Percentiles rank a stretch among this genome's conserved stretches.
These are phyloP conservation scores for Drosophila neotestacea DNA, from an alignment of 2,888 invertebrate species.

Conservation along the genomic window DNA sequence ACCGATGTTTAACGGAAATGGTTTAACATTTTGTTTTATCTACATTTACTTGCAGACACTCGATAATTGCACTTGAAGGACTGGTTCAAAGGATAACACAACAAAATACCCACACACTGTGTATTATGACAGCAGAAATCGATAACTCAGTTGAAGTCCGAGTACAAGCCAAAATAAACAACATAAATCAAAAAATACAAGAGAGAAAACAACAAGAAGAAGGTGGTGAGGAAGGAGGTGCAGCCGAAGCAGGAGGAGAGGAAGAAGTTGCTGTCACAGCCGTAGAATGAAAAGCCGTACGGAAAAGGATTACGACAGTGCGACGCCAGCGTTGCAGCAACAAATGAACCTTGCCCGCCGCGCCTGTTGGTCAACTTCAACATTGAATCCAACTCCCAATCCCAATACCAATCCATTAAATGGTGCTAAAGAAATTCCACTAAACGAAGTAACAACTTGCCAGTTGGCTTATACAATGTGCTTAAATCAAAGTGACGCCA, in stretches of 20 bases:
- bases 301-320: conserved; percentile 77
- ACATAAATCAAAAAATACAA: conserved; percentile 38
- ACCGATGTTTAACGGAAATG: conserved; percentile 5
- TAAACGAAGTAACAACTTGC: conserved; percentile 22
- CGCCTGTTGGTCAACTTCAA: conserved; percentile 87
- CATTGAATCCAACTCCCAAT: conserved; percentile 1
- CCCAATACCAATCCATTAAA: conserved; percentile 41
- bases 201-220: background rate
- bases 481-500: conserved; percentile 43
- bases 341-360: conserved; percentile 90
- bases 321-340: conserved; percentile 87
- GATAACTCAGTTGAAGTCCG: conserved; percentile 48
- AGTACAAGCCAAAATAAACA: conserved; percentile 43
- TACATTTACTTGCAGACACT: conserved; percentile 60
- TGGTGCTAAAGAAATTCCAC: conserved; percentile 70
- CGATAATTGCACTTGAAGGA: conserved; percentile 27
- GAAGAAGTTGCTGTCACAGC: conserved; percentile 22
- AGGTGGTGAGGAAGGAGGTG: conserved; percentile 18
- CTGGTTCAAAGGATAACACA: conserved; percentile 18
- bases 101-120: conserved; percentile 23
- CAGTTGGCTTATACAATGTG: conserved; percentile 49
- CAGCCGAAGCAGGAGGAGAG: conserved; percentile 7
- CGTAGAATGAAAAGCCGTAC: conserved; percentile 59
- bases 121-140: conserved; percentile 62
- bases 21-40: conserved; percentile 30